Evolutionary conservation across 2,113 vertebrate genomes (phyloP).

Genomic region (Hippocampus abdominalis): DNA sequence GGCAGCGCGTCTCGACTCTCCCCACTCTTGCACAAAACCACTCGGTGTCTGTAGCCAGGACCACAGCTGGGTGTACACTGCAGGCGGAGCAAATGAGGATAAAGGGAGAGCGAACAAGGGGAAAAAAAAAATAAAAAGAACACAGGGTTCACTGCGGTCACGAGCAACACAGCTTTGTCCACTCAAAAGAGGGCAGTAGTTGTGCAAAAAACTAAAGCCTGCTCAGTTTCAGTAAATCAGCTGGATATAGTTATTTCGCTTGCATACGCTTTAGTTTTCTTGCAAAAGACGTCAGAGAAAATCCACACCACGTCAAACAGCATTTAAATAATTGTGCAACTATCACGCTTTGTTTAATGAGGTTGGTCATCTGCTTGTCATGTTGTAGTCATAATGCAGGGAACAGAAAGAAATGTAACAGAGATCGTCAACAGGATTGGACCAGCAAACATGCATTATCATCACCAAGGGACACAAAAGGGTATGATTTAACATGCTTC

Average conservation of each 20-base stretch:
- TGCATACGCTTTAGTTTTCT: constrained; percentile 4
- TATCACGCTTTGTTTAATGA: not conserved
- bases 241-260: constrained; percentile 36
- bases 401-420: not conserved
- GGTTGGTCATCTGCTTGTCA: not conserved
- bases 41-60: constrained; percentile 87
- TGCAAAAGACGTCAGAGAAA: constrained; percentile 27
- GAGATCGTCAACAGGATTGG: not conserved
- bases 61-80: constrained; percentile 95
- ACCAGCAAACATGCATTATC: not conserved
- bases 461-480: not conserved
- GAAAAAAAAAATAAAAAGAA: constrained; percentile 1
- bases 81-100: constrained; percentile 10
- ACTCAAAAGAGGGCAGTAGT: constrained; percentile 51
- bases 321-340: constrained; percentile 6
- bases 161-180: constrained; percentile 11
- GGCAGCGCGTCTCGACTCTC: constrained; percentile 80
- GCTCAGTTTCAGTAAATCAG: constrained; percentile 31
- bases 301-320: constrained; percentile 18
- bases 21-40: constrained; percentile 89
- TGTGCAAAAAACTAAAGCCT: constrained; percentile 10
- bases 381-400: not conserved
- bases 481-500: not conserved
- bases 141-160: constrained; percentile 42
- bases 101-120: not conserved